Evolutionary conservation across 2,888 invertebrate species (phyloP).

Genomic region (Synergus gifuensis): DNA sequence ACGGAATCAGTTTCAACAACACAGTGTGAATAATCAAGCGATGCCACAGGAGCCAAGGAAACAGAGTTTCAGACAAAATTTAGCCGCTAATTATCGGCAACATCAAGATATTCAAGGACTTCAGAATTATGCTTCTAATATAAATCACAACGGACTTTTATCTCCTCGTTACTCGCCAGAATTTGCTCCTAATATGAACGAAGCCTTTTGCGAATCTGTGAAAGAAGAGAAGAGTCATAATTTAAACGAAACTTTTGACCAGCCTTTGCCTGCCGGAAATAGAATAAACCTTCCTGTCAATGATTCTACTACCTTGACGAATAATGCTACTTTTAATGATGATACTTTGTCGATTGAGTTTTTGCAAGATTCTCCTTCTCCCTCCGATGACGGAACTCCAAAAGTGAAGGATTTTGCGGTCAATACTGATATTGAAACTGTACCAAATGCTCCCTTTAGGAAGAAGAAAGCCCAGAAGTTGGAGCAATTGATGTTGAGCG

Average conservation of each 20-base stretch:
- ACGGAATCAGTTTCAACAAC: slow-evolving; percentile 69
- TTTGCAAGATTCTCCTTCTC: slow-evolving; percentile 69
- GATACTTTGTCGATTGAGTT: slow-evolving; percentile 73
- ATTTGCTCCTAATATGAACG: slow-evolving; percentile 71
- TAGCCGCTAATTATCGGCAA: slow-evolving; percentile 58
- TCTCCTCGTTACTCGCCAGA: slow-evolving; percentile 70
- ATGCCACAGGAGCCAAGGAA: slow-evolving; percentile 73
- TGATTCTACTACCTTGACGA: slow-evolving; percentile 71
- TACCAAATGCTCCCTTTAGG: slow-evolving; percentile 71
- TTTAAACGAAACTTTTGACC: slow-evolving; percentile 70
- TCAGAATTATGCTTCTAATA: slow-evolving; percentile 54
- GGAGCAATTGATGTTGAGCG: slow-evolving; percentile 73
- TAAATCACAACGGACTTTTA: slow-evolving; percentile 58
- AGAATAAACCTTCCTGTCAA: slow-evolving; percentile 58
- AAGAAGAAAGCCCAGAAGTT: slow-evolving; percentile 75
- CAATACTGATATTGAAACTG: slow-evolving; percentile 64
- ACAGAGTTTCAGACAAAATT: slow-evolving; percentile 63
- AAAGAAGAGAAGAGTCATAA: slow-evolving; percentile 63
- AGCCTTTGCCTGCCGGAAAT: slow-evolving; percentile 52
- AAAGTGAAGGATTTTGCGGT: slow-evolving; percentile 68
- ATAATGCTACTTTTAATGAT: slow-evolving; percentile 75
- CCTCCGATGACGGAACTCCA: slow-evolving; percentile 64
- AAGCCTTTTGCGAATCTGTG: slow-evolving; percentile 69
- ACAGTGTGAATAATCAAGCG: slow-evolving; percentile 63
- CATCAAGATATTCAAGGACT: slow-evolving; percentile 56